Conservation (phyloP, 2,797 vertebrate genomes). For the Ataeniobius toweri region DNA sequence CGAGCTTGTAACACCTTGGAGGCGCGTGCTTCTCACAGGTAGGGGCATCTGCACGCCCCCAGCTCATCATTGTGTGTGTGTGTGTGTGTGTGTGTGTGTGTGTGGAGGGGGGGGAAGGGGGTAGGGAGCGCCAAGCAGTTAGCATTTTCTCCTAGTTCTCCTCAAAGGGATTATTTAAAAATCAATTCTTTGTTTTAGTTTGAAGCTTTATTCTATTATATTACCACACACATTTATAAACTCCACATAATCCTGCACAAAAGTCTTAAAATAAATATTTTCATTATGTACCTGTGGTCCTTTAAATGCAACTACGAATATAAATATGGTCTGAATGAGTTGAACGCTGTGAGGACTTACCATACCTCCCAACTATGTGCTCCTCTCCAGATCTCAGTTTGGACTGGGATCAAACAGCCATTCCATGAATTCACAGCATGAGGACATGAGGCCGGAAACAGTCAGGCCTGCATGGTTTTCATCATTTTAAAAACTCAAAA, state of each 20-base stretch:
- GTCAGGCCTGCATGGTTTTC: too few species aligned
- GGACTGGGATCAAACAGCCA: neutral
- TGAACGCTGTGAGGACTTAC: too few species aligned
- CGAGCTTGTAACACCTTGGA: slow-evolving; percentile 33
- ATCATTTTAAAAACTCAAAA: neutral
- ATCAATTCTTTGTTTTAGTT: neutral
- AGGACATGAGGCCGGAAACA: neutral
- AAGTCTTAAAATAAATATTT: neutral
- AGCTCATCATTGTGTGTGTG: too few species aligned
- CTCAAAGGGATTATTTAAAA: neutral
- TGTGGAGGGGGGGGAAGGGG: neutral
- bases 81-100: neutral
- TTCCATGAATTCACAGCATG: neutral
- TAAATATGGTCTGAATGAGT: neutral
- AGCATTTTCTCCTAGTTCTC: neutral
- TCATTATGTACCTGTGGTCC: too few species aligned
- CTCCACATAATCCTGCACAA: neutral
- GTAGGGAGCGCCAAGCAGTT: neutral
- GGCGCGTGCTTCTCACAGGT: slow-evolving; percentile 11
- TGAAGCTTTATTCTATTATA: neutral
- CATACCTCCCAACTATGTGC: neutral
- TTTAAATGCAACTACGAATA: neutral
- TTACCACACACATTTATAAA: neutral
- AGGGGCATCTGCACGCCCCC: slow-evolving; percentile 33
- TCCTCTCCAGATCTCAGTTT: neutral